Percentiles rank a stretch among this genome's conserved stretches.
These are phyloP conservation scores for Oryzias dopingdopingensis DNA, from an alignment of 2,797 vertebrate species.

Conservation along the genomic window DNA sequence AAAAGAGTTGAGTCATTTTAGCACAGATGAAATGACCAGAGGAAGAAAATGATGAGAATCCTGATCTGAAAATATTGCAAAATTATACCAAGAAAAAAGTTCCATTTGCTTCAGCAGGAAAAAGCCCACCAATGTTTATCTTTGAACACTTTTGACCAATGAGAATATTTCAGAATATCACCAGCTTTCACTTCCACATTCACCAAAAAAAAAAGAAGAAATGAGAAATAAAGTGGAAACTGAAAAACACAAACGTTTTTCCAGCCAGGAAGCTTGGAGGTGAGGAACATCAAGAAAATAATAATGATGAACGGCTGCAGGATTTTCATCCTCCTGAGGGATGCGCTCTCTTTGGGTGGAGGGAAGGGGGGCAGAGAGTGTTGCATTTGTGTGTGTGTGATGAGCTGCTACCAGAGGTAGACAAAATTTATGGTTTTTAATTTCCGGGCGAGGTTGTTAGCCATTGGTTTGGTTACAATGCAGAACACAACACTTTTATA, in stretches of 20 bases:
- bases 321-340: slow-evolving; percentile 2
- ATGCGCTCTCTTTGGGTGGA: slow-evolving; percentile 19
- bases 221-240: too few species aligned
- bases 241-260: background rate
- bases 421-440: slow-evolving; percentile 99
- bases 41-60: too few species aligned
- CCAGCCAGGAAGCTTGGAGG: background rate
- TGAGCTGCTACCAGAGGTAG: slow-evolving; percentile 85
- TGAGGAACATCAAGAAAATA: background rate
- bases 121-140: too few species aligned
- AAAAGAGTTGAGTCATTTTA: too few species aligned
- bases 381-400: slow-evolving; percentile 34
- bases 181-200: background rate
- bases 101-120: too few species aligned
- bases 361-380: background rate
- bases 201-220: background rate
- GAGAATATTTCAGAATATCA: too few species aligned
- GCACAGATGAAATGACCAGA: too few species aligned
- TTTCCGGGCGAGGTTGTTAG: slow-evolving; percentile 92
- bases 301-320: background rate
- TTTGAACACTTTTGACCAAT: too few species aligned
- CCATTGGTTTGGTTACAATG: slow-evolving; percentile 88
- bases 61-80: too few species aligned
- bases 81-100: too few species aligned
- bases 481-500: slow-evolving; percentile 85